Conservation (phyloP, 37 sponge, comb jelly and placozoan species). For the Agelas oroides region DNA sequence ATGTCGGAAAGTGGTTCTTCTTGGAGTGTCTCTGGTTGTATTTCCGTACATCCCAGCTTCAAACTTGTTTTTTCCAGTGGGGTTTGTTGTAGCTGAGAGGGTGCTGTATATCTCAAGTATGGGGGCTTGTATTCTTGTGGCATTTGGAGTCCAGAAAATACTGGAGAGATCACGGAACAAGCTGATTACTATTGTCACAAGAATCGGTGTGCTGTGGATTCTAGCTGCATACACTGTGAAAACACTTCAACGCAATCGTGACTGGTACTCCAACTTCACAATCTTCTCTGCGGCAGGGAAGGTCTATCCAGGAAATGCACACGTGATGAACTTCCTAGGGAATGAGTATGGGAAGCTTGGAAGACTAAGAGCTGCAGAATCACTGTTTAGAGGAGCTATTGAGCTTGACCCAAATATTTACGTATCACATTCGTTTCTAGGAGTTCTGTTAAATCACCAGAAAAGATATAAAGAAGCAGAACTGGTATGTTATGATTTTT, state of each 20-base stretch:
- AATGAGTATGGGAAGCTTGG: slow-evolving; percentile 63
- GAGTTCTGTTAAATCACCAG: slow-evolving; percentile 60
- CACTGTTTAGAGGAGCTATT: slow-evolving; percentile 50
- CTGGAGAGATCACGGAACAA: background rate
- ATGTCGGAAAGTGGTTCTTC: slow-evolving; percentile 33
- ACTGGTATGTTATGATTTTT: slow-evolving; percentile 1
- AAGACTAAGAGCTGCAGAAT: slow-evolving; percentile 55
- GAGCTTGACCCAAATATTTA: slow-evolving; percentile 72
- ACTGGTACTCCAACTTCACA: slow-evolving; percentile 65
- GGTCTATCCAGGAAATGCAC: slow-evolving; percentile 67
- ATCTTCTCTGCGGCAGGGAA: slow-evolving; percentile 70
- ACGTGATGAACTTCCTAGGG: slow-evolving; percentile 69
- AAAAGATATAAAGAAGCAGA: slow-evolving; percentile 59
- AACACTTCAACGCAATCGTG: slow-evolving; percentile 68
- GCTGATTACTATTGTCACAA: background rate
- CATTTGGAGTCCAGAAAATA: slow-evolving; percentile 8
- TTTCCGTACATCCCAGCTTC: slow-evolving; percentile 97
- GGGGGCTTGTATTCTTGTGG: slow-evolving; percentile 51
- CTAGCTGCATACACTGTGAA: slow-evolving; percentile 50
- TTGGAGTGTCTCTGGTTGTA: slow-evolving; percentile 77
- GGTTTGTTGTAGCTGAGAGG: slow-evolving; percentile 96
- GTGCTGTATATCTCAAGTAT: slow-evolving; percentile 92
- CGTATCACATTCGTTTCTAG: slow-evolving; percentile 73
- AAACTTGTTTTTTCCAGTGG: slow-evolving; percentile 97
- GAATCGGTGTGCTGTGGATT: slow-evolving; percentile 7